Conservation (phyloP, 2,113 vertebrate genomes). For the Hemichromis elongatus region DNA sequence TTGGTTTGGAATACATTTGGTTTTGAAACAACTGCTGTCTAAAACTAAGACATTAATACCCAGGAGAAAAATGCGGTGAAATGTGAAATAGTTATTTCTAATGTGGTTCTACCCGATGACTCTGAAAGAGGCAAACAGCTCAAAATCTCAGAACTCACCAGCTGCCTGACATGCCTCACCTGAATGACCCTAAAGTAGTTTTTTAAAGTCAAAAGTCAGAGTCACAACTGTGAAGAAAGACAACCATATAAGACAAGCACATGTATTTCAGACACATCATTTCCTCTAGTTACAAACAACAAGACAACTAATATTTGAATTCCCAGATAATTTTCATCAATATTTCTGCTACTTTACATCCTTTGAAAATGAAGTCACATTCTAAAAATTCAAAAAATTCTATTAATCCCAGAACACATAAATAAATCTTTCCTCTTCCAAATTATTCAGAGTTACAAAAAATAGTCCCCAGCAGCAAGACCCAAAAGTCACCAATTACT, state of each 20-base stretch:
- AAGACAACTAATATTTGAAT: not conserved
- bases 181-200: not conserved
- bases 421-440: not conserved
- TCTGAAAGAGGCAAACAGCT: not conserved
- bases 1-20: not conserved
- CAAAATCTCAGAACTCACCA: not conserved
- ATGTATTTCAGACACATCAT: not conserved
- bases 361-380: not conserved
- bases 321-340: not conserved
- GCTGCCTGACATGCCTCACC: not conserved
- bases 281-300: not conserved
- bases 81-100: not conserved
- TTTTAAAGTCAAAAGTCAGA: not conserved
- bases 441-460: not conserved
- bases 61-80: not conserved
- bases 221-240: rapidly evolving
- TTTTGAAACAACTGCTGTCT: not conserved
- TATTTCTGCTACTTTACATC: not conserved
- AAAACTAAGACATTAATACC: not conserved
- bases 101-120: not conserved
- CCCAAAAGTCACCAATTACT: not conserved
- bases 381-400: not conserved
- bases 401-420: not conserved
- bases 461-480: not conserved
- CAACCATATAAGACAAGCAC: not conserved